Base-by-base conservation (phyloP, 1,140 invertebrate genomes). In the Hesperophylax magnus region DNA sequence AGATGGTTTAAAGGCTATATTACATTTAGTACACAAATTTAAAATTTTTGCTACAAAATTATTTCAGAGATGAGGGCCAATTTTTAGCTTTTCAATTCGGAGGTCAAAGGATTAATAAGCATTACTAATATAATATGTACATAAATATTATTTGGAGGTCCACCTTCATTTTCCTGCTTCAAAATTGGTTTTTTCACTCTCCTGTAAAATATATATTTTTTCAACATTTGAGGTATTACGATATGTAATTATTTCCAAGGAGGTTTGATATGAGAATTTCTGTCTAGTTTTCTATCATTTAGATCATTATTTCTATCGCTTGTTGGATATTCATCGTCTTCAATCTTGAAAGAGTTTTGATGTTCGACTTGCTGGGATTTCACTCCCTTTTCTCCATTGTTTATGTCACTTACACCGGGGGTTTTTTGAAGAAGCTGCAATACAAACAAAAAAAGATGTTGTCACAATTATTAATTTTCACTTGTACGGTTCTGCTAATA, bases 401-500 rank as follows among this genome's bases (percentile, higher is more conserved):
- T 7, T 18, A 86, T 24, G 56, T 83, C 79, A 31, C 31, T 31
- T 17, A 87, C 76, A 56, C 82, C 86, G 6, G 87, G 85, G 0
- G 85, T 85, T 75, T 88, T 88, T 27, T 86, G 84, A 60, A 89
- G 80, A 7, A 89, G 81, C 88, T 89, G 85, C 5, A 85, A 85
- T 20, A 74, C 39, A 47, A 47, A 47, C 14, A 47, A 47, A 47
- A 47, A 14, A 8, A 34, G 8, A 8, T 34, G 27, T 27, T 27
- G 27, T 27, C 5, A 27, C 27, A 27, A 2, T 27, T 5, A 27
- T 27, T 27, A 27, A 27, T 27, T 27, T 27, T 5, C 27, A 27
- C 27, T 27, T 27, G 27, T 27, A 27, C 27, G 5, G 27, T 27
- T n/a, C n/a, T 2, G 27, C 5, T 27, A 27, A 27, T 27, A 27